Conservation (phyloP, 2,888 invertebrate genomes). For the Dioctria rufipes region DNA sequence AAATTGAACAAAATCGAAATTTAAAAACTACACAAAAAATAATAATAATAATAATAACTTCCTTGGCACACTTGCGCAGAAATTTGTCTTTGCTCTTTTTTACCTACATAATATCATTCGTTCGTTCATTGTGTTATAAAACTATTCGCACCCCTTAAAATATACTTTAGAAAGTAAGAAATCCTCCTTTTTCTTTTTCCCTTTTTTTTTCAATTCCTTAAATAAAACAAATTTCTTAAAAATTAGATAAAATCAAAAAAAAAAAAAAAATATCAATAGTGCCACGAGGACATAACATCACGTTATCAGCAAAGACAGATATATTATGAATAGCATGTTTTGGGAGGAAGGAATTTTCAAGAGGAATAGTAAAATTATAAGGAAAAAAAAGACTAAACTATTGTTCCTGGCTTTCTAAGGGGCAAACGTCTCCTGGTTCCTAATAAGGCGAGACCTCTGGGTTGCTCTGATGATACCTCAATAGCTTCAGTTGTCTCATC, state of each 20-base stretch:
- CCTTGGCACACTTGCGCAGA: slow-evolving; percentile 37
- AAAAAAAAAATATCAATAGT: neutral
- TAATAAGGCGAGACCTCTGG: slow-evolving; percentile 79
- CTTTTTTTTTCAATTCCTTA: too few relatives aligned
- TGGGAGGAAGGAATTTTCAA: neutral
- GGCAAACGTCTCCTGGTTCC: slow-evolving; percentile 80
- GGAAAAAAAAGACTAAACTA: slow-evolving; percentile 63
- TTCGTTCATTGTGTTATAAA: slow-evolving; percentile 13
- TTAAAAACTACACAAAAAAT: slow-evolving; percentile 36
- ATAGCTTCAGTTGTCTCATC: slow-evolving; percentile 71
- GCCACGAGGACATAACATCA: neutral
- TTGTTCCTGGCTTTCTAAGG: slow-evolving; percentile 74
- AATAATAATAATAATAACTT: slow-evolving; percentile 38
- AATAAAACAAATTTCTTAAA: too few relatives aligned
- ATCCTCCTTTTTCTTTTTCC: neutral
- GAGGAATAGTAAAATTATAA: neutral
- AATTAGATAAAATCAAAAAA: neutral
- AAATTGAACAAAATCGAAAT: neutral
- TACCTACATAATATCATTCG: neutral
- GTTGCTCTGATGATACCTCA: slow-evolving; percentile 74
- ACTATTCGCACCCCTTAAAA: slow-evolving; percentile 14
- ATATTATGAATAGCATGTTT: neutral
- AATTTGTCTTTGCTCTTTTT: neutral
- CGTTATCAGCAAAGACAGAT: neutral
- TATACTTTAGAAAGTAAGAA: neutral